phyloP scores from a whole-genome alignment of 92 coral and sea anemone species.

The Porites rus region DNA sequence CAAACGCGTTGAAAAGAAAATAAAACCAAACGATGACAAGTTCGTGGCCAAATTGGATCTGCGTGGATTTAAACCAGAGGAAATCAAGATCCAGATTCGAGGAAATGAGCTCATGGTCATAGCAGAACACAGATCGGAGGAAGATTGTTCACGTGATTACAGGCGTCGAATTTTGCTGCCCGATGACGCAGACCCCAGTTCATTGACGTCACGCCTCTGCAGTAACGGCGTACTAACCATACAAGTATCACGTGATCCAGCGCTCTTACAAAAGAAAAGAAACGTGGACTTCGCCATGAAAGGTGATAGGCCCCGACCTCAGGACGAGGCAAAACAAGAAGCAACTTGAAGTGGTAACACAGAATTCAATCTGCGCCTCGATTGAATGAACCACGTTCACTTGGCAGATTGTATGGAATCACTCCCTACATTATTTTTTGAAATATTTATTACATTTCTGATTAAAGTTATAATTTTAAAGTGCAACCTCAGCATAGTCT shows the following conservation, averaged over 20 bases:
- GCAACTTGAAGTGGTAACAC: not conserved
- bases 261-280: conserved; percentile 10
- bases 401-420: not conserved
- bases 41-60: conserved; percentile 44
- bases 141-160: conserved; percentile 56
- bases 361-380: not conserved
- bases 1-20: conserved; percentile 28
- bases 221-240: conserved; percentile 61
- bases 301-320: too few species aligned
- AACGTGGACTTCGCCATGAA: too few species aligned
- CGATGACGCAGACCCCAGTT: conserved; percentile 47
- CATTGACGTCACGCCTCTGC: conserved; percentile 54
- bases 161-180: conserved; percentile 53
- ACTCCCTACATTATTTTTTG: too few species aligned
- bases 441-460: too few species aligned
- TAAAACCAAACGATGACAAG: conserved; percentile 41
- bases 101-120: conserved; percentile 55
- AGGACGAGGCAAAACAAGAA: conserved; percentile 1
- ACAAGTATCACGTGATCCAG: conserved; percentile 44
- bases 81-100: conserved; percentile 52
- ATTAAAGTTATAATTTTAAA: not conserved
- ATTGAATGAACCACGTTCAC: not conserved
- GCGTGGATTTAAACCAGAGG: conserved; percentile 56
- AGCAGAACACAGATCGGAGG: conserved; percentile 50
- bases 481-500: too few species aligned